phyloP scores from a whole-genome alignment of 2,113 vertebrate species.

The Zapus hudsonius region DNA sequence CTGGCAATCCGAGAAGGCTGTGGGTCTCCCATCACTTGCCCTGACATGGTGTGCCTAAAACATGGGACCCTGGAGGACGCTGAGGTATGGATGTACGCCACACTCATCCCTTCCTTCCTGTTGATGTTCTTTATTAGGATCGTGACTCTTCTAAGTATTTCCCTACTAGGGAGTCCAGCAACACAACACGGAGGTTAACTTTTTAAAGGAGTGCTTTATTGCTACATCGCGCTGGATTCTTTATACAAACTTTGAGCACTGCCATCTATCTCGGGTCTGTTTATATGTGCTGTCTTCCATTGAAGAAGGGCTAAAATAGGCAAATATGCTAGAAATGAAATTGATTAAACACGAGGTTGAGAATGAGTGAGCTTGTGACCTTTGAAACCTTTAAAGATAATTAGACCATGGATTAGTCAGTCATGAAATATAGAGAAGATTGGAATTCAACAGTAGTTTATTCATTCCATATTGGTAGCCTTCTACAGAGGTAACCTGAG shows the following conservation, averaged over 20 bases:
- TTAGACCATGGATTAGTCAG: background rate
- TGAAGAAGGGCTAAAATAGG: background rate
- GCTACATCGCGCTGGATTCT: background rate
- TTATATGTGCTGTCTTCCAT: background rate
- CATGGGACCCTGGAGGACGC: conserved; percentile 91
- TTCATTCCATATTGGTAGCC: background rate
- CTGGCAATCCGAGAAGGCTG: conserved; percentile 93
- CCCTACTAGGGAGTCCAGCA: conserved; percentile 61
- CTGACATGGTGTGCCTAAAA: conserved; percentile 92
- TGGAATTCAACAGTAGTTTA: background rate
- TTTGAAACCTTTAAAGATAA: background rate
- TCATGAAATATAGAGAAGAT: background rate
- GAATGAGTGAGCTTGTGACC: background rate
- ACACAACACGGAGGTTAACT: conserved; percentile 72
- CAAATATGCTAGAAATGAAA: background rate
- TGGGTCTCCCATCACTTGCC: conserved; percentile 94
- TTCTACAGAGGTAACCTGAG: background rate
- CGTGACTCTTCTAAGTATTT: conserved; percentile 69
- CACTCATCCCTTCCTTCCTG: background rate
- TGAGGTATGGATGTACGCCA: conserved; percentile 88
- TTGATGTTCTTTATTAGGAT: conserved; percentile 26
- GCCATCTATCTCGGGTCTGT: background rate
- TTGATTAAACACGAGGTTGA: background rate
- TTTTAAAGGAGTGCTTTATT: conserved; percentile 23
- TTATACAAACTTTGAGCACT: background rate